A percentile compares a stretch with the other conserved stretches of the same genome.
phyloP scores from a whole-genome alignment of 1,140 invertebrate species.

The Aculops lycopersici region DNA sequence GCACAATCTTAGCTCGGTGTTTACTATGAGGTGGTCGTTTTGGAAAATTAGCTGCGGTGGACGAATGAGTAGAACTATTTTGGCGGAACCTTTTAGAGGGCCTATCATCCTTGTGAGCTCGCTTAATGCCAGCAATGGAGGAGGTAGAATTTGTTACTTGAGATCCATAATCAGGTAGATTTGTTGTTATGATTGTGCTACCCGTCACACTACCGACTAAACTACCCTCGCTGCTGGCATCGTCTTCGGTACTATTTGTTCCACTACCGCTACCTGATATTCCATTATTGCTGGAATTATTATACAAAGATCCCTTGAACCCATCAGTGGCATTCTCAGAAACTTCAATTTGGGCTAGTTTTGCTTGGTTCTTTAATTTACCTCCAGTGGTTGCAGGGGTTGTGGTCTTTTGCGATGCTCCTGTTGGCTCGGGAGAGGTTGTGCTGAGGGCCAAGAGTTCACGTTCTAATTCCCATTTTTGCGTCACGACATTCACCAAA shows the following conservation, averaged over 20 bases:
- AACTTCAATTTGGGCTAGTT: neutral
- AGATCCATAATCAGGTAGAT: neutral
- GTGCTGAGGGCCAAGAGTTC: constrained; percentile 22
- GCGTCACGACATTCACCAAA: constrained; percentile 38
- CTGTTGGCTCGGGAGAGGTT: no score
- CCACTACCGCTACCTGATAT: neutral
- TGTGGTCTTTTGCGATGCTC: no score
- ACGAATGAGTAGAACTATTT: neutral
- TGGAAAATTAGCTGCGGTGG: neutral
- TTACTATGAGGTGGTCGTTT: neutral
- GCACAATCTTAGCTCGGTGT: neutral
- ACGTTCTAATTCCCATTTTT: constrained; percentile 34
- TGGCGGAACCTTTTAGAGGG: no score
- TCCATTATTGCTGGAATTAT: no score
- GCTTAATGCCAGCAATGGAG: neutral
- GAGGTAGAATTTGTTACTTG: neutral
- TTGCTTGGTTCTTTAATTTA: constrained; percentile 7
- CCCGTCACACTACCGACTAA: no score
- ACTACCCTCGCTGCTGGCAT: neutral
- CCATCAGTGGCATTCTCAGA: neutral
- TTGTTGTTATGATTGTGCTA: neutral
- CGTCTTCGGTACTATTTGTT: neutral
- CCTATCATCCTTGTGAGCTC: neutral
- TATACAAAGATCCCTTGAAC: no score
- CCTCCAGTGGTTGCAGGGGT: constrained; percentile 14